phyloP scores from a whole-genome alignment of 2,888 invertebrate species.

The Iselma pallidipennis region DNA sequence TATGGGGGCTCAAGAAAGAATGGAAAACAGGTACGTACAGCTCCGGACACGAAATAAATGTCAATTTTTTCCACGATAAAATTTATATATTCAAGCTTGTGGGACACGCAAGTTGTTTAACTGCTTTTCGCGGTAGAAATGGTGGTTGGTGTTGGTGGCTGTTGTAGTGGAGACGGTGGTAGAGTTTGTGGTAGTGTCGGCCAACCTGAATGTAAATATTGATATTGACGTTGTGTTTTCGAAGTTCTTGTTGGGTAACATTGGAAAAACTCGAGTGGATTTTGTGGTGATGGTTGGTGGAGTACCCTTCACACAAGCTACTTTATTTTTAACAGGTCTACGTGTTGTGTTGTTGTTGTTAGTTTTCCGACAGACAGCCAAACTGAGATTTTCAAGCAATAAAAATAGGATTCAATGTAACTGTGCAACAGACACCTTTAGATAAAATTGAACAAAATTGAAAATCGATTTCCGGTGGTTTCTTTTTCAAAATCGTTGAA shows the following conservation, averaged over 20 bases:
- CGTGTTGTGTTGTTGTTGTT: neutral
- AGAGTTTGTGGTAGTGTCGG: neutral
- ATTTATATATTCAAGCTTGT: constrained; percentile 2
- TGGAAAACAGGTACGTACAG: neutral
- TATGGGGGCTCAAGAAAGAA: neutral
- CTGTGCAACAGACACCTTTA: neutral
- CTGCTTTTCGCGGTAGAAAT: neutral
- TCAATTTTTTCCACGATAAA: neutral
- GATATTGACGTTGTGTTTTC: constrained; percentile 5
- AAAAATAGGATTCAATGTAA: neutral
- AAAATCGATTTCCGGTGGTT: no score
- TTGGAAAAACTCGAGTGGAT: neutral
- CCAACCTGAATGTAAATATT: constrained; percentile 6
- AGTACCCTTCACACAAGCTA: neutral
- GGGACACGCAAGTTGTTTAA: neutral
- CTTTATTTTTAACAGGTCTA: neutral
- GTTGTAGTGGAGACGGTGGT: no score
- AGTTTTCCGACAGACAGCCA: neutral
- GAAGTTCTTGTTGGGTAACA: neutral
- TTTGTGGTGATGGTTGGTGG: neutral
- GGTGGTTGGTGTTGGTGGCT: neutral
- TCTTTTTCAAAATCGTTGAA: no score
- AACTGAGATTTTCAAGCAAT: neutral
- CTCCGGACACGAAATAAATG: constrained; percentile 3
- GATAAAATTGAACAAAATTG: no score